Evolutionary conservation across 2,888 invertebrate species (phyloP), one percentile per base, ranked within the genome.

Genomic region (Pteria penguin): DNA sequence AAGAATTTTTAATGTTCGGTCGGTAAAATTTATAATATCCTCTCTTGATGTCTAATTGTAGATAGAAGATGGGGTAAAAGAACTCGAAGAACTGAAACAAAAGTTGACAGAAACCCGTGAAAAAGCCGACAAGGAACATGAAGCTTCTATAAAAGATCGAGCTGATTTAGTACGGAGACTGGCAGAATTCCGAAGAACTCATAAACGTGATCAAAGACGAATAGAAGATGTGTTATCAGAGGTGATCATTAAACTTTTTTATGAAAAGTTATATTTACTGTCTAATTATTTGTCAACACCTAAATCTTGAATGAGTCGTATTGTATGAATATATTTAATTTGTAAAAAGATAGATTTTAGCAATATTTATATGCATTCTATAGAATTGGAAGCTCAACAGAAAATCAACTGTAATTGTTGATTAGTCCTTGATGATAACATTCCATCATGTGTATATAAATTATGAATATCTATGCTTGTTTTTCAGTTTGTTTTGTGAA

Each of bases 191-290:
- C 84, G 85, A 22, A 82, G 83, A 62, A 67, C 78, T 0, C 87
- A 89, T 63, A 70, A 85, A 18, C 76, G 82, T 31, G 89, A 90
- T 62, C 84, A 83, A 29, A 78, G 86, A 29, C 82, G 82, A 4
- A 83, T 89, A 14, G 87, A 87, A 27, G 86, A 89, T 62, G 84
- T 90, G 14, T 76, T 91, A 5, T 82, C 85, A 14, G 84, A 86
- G 78, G 90, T 90, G 76, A n/a, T 27, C 4, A 61, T 27, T 24
- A 26, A 24, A 26, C 1, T 1, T 61, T 27, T 18, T 5, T 18
- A 61, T 61, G 18, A 24, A 8, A 18, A 18, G 45, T 14, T 8
- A 45, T 18, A 45, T 45, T 45, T 45, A 14, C 11, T 18, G 45
- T 1, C 45, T 18, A 18, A 14, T 18, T 18, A 45, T 45, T 1